Base-by-base conservation (phyloP, 53 echinoderm and acorn worm genomes). In the Pentamera pediparva region DNA sequence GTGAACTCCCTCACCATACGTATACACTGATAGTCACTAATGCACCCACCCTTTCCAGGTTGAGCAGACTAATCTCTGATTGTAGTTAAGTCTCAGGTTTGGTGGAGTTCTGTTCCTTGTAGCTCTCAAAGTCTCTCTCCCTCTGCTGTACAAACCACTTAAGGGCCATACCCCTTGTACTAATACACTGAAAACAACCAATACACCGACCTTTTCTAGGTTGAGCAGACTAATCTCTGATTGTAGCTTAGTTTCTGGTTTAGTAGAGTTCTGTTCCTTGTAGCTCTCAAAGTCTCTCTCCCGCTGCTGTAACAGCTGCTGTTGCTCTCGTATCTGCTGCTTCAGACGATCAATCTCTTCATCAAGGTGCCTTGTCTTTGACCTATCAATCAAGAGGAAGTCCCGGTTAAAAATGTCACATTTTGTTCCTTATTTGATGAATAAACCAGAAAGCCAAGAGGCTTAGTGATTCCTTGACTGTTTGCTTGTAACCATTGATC, bases 1-100 rank as follows among this genome's bases (percentile, higher is more conserved):
- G n/a, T n/a, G n/a, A n/a, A n/a, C n/a, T n/a, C n/a, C n/a, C n/a
- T n/a, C n/a, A n/a, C n/a, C n/a, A n/a, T n/a, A n/a, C n/a, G n/a
- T n/a, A n/a, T n/a, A n/a, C n/a, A n/a, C n/a, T n/a, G n/a, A n/a
- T n/a, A n/a, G n/a, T n/a, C n/a, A n/a, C n/a, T n/a, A n/a, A n/a
- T n/a, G n/a, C n/a, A n/a, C n/a, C n/a, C n/a, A 89, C 98, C 98
- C 91, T 98, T 83, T 98, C 98, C 60, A 98, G 65, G 51, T 84
- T 86, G 19, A 98, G 81, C 5, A 98, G 81, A 78, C 88, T 98
- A 45, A 98, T 88, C 29, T 98, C 89, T 20, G 86, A 86, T 69
- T 98, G 98, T 2, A 98, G 80, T 56, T 84, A 79, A 52, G 89
- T 85, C 83, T 98, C 98, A 18, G 98, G 98, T 63, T 85, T 98